Percentiles rank a stretch among this genome's conserved stretches.
phyloP scores from a whole-genome alignment of 2,888 invertebrate genomes.

The Rhingia rostrata region DNA sequence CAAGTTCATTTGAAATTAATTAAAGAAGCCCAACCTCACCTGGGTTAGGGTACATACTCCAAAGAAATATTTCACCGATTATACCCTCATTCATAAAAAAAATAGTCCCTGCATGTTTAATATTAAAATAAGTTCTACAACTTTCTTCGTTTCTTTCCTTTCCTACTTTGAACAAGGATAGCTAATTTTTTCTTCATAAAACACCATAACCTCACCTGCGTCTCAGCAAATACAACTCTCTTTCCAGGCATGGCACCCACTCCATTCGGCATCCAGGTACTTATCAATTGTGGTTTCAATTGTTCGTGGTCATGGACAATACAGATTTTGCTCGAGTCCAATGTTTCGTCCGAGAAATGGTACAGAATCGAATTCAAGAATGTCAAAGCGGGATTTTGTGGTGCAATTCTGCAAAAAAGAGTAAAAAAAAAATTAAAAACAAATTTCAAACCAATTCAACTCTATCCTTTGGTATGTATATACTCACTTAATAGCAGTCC shows the following conservation, averaged over 20 bases:
- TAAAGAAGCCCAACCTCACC: slow-evolving; percentile 62
- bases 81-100: not conserved
- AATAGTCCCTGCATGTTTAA: slow-evolving; percentile 4
- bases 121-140: slow-evolving; percentile 23
- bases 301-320: slow-evolving; percentile 93
- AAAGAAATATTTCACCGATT: slow-evolving; percentile 13
- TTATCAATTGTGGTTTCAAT: slow-evolving; percentile 92
- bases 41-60: slow-evolving; percentile 27
- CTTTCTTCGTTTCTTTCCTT: not conserved
- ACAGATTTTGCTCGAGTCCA: slow-evolving; percentile 87
- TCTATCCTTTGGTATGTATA: not conserved
- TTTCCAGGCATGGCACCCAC: slow-evolving; percentile 92
- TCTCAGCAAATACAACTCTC: slow-evolving; percentile 94
- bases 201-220: slow-evolving; percentile 86
- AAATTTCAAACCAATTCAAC: not conserved
- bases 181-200: not conserved
- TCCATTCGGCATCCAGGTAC: slow-evolving; percentile 95
- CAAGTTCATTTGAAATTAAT: slow-evolving; percentile 69
- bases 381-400: slow-evolving; percentile 82
- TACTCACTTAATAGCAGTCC: slow-evolving; percentile 82
- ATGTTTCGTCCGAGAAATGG: slow-evolving; percentile 82
- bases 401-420: slow-evolving; percentile 79
- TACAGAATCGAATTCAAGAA: slow-evolving; percentile 83
- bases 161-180: not conserved
- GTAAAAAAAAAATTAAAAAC: slow-evolving; percentile 16